Evolutionary conservation across 2,888 invertebrate species (phyloP).

Genomic region (Autographa pulchrina): DNA sequence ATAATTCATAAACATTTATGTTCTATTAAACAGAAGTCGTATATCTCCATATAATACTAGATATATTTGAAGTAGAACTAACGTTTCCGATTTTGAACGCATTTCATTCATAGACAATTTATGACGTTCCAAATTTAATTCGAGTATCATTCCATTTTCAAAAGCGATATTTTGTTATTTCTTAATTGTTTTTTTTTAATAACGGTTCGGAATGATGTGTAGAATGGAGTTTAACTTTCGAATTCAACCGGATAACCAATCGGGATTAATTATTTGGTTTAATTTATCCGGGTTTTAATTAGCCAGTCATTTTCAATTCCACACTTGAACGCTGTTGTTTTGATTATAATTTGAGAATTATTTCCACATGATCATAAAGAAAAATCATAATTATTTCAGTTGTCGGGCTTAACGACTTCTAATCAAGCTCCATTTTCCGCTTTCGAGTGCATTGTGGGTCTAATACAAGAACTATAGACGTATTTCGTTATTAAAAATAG

Average conservation of each 20-base stretch:
- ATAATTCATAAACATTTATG: slow-evolving; percentile 10
- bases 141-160: background rate
- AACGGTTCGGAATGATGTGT: background rate
- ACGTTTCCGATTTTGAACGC: slow-evolving; percentile 8
- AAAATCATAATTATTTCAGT: background rate
- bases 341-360: background rate
- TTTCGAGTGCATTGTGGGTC: too few relatives aligned
- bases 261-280: background rate
- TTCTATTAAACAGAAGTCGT: slow-evolving; percentile 4
- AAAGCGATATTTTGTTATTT: background rate
- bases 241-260: background rate
- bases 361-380: slow-evolving; percentile 3
- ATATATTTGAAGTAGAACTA: background rate
- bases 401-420: too few relatives aligned
- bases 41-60: slow-evolving; percentile 3
- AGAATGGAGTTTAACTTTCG: background rate
- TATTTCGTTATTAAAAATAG: too few relatives aligned
- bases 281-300: background rate
- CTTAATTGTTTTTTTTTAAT: background rate
- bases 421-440: too few relatives aligned
- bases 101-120: slow-evolving; percentile 7
- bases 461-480: too few relatives aligned
- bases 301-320: slow-evolving; percentile 7
- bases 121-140: slow-evolving; percentile 4
- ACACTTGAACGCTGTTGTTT: slow-evolving; percentile 1